Conservation (phyloP, 2,888 invertebrate genomes). For the Scelioninae gen. 1 region DNA sequence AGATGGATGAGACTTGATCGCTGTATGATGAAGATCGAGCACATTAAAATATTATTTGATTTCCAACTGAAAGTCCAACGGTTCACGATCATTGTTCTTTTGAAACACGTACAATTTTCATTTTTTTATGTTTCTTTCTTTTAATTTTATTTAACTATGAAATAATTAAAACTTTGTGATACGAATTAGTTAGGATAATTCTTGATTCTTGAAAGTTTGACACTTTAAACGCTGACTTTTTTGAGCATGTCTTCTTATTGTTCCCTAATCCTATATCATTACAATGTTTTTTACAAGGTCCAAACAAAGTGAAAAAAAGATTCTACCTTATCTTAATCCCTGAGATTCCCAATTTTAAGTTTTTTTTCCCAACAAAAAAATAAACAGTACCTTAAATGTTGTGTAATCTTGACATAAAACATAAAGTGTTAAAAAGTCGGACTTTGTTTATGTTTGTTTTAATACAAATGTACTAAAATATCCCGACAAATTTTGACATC, state of each 20-base stretch:
- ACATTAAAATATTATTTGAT: slow-evolving; percentile 51
- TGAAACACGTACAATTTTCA: slow-evolving; percentile 3
- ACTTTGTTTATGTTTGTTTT: slow-evolving; percentile 15
- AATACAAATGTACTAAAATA: neutral
- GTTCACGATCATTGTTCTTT: slow-evolving; percentile 33
- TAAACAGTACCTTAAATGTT: slow-evolving; percentile 22
- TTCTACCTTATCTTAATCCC: slow-evolving; percentile 47
- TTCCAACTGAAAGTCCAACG: slow-evolving; percentile 55
- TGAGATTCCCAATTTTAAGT: slow-evolving; percentile 21
- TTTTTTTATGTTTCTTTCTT: neutral
- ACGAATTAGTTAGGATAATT: too few relatives aligned
- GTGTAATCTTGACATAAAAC: slow-evolving; percentile 31
- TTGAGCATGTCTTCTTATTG: too few relatives aligned
- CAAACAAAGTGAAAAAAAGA: slow-evolving; percentile 28
- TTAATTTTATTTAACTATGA: slow-evolving; percentile 3
- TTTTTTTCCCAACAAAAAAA: slow-evolving; percentile 37
- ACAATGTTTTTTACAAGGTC: slow-evolving; percentile 18
- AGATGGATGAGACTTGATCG: slow-evolving; percentile 78
- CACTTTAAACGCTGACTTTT: too few relatives aligned
- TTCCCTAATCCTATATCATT: slow-evolving; percentile 21
- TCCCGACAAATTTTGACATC: too few relatives aligned
- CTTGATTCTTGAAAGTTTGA: too few relatives aligned
- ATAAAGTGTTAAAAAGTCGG: too few relatives aligned
- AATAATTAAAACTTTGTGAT: neutral
- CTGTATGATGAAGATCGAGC: slow-evolving; percentile 79